These are phyloP conservation scores for Drosophila kokeensis DNA, from an alignment of 2,888 invertebrate species.

Conservation along the genomic window DNA sequence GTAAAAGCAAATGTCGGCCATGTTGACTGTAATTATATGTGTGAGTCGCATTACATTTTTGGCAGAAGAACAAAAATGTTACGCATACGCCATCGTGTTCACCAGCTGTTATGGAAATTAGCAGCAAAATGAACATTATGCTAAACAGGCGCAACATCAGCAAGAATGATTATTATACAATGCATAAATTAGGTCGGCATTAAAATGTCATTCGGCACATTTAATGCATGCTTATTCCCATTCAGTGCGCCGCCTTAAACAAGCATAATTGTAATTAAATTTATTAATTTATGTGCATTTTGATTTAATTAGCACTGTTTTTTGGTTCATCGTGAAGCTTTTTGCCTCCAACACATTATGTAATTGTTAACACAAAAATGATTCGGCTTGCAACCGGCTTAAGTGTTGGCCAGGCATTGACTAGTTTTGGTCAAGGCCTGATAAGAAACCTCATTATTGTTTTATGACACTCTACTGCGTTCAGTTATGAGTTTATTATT, in stretches of 20 bases:
- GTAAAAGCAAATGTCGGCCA: constrained; percentile 2
- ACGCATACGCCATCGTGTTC: constrained; percentile 46
- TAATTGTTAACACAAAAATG: constrained; percentile 4
- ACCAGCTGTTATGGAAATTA: constrained; percentile 51
- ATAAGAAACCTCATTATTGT: constrained; percentile 47
- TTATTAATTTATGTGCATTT: constrained; percentile 46
- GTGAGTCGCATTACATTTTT: constrained; percentile 23
- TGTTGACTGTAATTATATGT: constrained; percentile 39
- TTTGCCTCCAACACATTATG: not conserved
- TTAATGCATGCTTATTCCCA: constrained; percentile 22
- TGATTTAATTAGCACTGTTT: constrained; percentile 49
- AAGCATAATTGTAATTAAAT: constrained; percentile 39
- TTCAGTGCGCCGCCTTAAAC: constrained; percentile 16
- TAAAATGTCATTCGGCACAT: constrained; percentile 40
- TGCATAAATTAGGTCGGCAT: constrained; percentile 45
- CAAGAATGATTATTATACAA: constrained; percentile 18
- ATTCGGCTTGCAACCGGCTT: constrained; percentile 1
- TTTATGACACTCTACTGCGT: constrained; percentile 22
- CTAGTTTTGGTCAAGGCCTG: constrained; percentile 16
- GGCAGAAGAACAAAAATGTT: constrained; percentile 21
- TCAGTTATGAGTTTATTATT: constrained; percentile 32
- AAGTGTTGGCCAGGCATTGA: constrained; percentile 2
- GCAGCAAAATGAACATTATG: constrained; percentile 33
- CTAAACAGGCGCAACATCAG: constrained; percentile 24
- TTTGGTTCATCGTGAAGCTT: not conserved